Evolutionary conservation across 2,797 vertebrate genomes (phyloP), one percentile per base, ranked within the genome.

Genomic region (Cheirogaleus major): DNA sequence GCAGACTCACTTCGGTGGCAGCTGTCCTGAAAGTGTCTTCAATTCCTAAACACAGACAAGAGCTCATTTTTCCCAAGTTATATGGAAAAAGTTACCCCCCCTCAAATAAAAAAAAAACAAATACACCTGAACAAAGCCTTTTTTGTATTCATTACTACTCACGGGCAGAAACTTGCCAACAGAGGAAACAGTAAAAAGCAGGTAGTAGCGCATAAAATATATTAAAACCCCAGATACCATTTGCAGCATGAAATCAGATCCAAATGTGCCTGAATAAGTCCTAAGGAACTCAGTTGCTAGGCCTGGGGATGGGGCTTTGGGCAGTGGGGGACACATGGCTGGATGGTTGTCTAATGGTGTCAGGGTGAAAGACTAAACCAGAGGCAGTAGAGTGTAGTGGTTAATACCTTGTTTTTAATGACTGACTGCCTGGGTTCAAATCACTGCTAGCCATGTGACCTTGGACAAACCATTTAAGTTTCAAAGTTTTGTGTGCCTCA

Each of bases 11-110:
- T 99, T 99, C 99, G 0, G 99, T 99, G 93, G 99, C 99, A 23
- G 99, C 99, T 14, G 99, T 99, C 98, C 99, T 99, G 98, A 99
- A 99, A 95, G 99, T 99, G 67, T 99, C 99, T 99, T 99, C 99
- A 18, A 99, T 99, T 97, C 99, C 99, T 99, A 96, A 95, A 45
- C 82, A 98, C 93, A 98, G 97, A 98, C 97, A 97, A 3, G 0
- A 61, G 93, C 93, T 87, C 97, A 96, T 67, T 98, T 97, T 96
- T 27, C 73, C 61, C 48, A 32, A 13, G 75, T 81, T 97, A 75
- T 84, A 84, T 89, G 95, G 92, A 93, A 97, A 96, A 95, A 80
- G 63, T 83, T 5, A 89, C 15, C 17, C 50, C n/a, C 27, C 7
- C 27, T 9, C 5, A 35, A 89, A 90, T 67, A 82, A 93, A 91